Evolutionary conservation across 2,113 vertebrate species (phyloP), one percentile per base, ranked within the genome.

Genomic region (Hypocryptadius cinnamomeus): DNA sequence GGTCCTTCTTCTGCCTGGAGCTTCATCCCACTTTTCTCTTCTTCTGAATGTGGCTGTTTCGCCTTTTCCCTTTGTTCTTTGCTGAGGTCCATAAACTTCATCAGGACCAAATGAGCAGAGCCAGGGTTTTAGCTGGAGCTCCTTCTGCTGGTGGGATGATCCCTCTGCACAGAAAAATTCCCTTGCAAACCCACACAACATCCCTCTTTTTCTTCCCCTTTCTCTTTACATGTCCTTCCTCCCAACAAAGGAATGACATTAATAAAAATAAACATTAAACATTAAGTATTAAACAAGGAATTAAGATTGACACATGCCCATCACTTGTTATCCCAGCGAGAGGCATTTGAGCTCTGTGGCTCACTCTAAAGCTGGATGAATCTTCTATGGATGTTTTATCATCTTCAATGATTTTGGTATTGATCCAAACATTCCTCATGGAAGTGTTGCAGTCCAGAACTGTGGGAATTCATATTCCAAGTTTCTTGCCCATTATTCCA

Each of bases 101-200:
- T 33, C 70, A 25, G 40, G 4, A 59, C 16, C 60, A 66, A 85
- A 30, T 1, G 24, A 70, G 24, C 11, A 31, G 40, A 14, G 39
- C 18, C 50, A 50, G 74, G 71, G 31, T 96, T 95, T 94, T 40
- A 82, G n/a, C 78, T 69, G 54, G 91, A 92, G 95, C 90, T 96
- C 93, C 94, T 93, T 95, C 95, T 95, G 84, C 93, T 94, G 94
- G 93, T 1, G 1, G 89, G 93, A 87, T 71, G 88, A 71, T 63
- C 51, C 6, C 35, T 74, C 48, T 64, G 47, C 86, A 78, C 25
- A 33, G 40, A n/a, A 64, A 59, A 79, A 28, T 45, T 50, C 22
- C 35, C 28, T 10, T 40, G 4, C 23, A 50, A 79, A 65, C 4
- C 42, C 70, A 31, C 54, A 27, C 5, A 4, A 28, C 5, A 33